A percentile compares a stretch with the other conserved stretches of the same genome.
Evolutionary conservation across 1,140 invertebrate species (phyloP).

Genomic region (Danaus plexippus): DNA sequence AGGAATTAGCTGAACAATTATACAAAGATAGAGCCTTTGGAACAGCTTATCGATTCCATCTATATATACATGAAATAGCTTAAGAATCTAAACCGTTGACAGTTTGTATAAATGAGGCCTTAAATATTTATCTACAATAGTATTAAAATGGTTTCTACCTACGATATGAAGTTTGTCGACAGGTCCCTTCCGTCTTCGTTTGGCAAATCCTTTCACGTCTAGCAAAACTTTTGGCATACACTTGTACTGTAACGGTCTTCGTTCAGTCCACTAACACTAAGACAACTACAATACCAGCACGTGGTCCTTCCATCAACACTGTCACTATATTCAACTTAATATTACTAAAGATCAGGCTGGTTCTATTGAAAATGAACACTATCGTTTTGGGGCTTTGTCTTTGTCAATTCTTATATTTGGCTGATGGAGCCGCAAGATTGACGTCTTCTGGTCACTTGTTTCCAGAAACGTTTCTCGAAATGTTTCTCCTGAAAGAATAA

Average conservation of each 20-base stretch:
- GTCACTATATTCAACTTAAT: constrained; percentile 21
- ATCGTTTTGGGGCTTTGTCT: constrained; percentile 16
- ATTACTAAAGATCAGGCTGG: constrained; percentile 11
- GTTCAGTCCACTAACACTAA: constrained; percentile 8
- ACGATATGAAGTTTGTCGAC: constrained; percentile 62
- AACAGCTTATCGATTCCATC: constrained; percentile 27
- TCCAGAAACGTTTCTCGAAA: constrained; percentile 68
- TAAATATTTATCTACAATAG: constrained; percentile 29
- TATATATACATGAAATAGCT: constrained; percentile 33
- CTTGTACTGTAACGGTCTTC: constrained; percentile 8
- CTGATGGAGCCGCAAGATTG: constrained; percentile 62
- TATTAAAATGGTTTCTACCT: constrained; percentile 39
- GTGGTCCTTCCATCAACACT: constrained; percentile 18
- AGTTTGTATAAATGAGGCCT: constrained; percentile 31
- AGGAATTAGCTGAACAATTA: constrained; percentile 36
- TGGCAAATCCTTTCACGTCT: constrained; percentile 43
- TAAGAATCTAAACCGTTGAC: constrained; percentile 37
- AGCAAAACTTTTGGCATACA: constrained; percentile 43
- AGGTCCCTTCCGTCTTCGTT: constrained; percentile 56
- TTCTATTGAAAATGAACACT: constrained; percentile 23
- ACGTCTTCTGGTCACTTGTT: constrained; percentile 65
- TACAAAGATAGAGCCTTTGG: constrained; percentile 42
- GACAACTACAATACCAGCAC: constrained; percentile 5
- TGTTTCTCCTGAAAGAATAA: constrained; percentile 62
- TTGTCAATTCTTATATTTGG: constrained; percentile 48